Base-by-base conservation (phyloP, 2,888 invertebrate species). In the Prenolepis imparis region DNA sequence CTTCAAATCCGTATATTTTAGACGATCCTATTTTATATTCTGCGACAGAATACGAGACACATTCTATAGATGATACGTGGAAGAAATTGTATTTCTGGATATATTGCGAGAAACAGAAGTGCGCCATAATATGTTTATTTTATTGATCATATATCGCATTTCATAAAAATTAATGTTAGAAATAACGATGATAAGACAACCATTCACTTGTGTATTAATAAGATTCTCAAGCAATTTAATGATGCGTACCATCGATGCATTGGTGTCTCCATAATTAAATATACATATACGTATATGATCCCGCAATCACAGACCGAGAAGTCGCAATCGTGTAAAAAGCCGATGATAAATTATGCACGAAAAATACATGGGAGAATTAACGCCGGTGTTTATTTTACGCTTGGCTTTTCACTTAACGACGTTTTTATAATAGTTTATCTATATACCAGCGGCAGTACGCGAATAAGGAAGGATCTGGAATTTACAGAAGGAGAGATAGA, bases 331-430 rank as follows among this genome's bases (percentile, higher is more conserved):
- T 59, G 44, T 59, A 61, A 78, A 72, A 78, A 61, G 44, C 24
- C 18, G 59, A 70, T n/a, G 44, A 44, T 78, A 72, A 78, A 63
- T 85, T 78, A 85, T 84, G 78, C 78, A 55, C 55, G 63, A 77
- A 78, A 68, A 78, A 64, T 74, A 32, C 55, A n/a, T 8, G 9
- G 55, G 28, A 44, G 57, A 61, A 83, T 41, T 59, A 57, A 24
- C 64, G n/a, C n/a, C 9, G 41, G 15, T 77, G 39, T 55, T 41
- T 78, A 68, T 28, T 55, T 41, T 78, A 68, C 28, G 21, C 15
- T 32, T 68, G 1, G 21, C 12, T 68, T 55, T 70, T 70, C 55
- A n/a, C 15, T 5, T 21, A 72, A 57, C 18, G 15, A 68, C 52
- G 28, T 32, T 73, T 73, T 59, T 78, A 44, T 12, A 21, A 32